phyloP scores from a whole-genome alignment of 2,113 vertebrate genomes.

The Rhombomys opimus region DNA sequence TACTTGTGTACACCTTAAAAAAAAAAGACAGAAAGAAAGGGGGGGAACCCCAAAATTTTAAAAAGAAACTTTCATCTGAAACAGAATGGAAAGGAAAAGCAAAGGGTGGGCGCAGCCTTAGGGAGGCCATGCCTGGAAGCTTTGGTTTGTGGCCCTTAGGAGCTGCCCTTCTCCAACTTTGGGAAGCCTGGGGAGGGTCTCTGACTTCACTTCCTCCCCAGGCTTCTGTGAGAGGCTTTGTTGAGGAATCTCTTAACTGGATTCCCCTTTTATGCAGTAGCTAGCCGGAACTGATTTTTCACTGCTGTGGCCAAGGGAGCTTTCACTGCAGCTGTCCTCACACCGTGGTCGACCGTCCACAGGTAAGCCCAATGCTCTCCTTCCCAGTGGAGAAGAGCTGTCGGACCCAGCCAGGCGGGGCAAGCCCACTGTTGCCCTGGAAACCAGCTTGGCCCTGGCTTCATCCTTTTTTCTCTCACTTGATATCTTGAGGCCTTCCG shows the following conservation, averaged over 20 bases:
- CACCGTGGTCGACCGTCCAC: background rate
- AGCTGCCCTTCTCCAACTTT: background rate
- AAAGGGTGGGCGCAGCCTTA: background rate
- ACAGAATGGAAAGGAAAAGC: background rate
- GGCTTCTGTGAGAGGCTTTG: background rate
- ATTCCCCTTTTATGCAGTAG: background rate
- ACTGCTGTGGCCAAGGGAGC: background rate
- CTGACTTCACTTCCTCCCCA: background rate
- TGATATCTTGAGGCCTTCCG: slow-evolving; percentile 27
- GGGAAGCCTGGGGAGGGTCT: background rate
- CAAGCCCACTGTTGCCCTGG: background rate
- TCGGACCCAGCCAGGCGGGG: background rate
- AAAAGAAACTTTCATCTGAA: background rate
- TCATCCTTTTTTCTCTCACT: slow-evolving; percentile 4
- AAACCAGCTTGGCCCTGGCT: background rate
- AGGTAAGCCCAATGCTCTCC: background rate
- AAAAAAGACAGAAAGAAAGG: background rate
- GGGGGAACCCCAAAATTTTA: background rate
- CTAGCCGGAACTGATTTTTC: background rate
- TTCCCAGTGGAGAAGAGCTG: background rate
- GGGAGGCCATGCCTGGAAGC: background rate
- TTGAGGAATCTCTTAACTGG: background rate
- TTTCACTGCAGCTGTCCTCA: background rate
- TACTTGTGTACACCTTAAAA: background rate
- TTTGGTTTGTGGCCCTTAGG: background rate